Conservation (phyloP, 2,797 vertebrate genomes). For the Sebastes nivosus region DNA sequence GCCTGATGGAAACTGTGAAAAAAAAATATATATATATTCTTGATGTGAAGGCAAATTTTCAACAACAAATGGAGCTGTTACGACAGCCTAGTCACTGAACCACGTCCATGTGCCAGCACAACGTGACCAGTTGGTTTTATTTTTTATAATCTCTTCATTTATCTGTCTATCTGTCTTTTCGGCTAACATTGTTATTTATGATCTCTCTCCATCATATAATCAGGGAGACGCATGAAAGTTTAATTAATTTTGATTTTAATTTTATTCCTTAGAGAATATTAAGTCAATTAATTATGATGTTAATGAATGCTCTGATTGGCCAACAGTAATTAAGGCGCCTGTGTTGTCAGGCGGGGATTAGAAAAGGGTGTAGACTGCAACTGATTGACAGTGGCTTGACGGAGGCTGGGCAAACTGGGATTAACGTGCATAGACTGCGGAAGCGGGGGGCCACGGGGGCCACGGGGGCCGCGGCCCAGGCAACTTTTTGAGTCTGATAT, state of each 20-base stretch:
- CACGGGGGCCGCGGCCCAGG: too few species aligned
- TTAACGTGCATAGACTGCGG: background rate
- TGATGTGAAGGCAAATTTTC: conserved; percentile 10
- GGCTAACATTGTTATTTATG: conserved; percentile 2
- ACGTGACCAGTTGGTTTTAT: background rate
- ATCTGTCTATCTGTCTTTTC: conserved; percentile 1
- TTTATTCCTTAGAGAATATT: conserved; percentile 23
- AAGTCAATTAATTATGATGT: conserved; percentile 41
- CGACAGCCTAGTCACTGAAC: background rate
- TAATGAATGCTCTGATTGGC: conserved; percentile 43
- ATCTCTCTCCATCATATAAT: conserved; percentile 19
- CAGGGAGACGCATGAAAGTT: conserved; percentile 19
- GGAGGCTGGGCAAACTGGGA: background rate
- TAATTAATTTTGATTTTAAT: conserved; percentile 46
- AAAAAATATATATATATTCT: background rate
- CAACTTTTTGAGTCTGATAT: too few species aligned
- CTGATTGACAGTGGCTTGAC: background rate
- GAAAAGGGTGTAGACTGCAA: background rate
- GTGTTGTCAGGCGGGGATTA: conserved; percentile 1
- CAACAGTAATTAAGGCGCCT: conserved; percentile 14
- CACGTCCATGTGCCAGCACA: background rate
- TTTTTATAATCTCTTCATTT: background rate
- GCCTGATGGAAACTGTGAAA: conserved; percentile 19
- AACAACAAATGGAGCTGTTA: conserved; percentile 7
- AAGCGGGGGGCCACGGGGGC: background rate